These are phyloP conservation scores for Drosophila nannoptera DNA, from an alignment of 1,140 invertebrate species.

Conservation along the genomic window DNA sequence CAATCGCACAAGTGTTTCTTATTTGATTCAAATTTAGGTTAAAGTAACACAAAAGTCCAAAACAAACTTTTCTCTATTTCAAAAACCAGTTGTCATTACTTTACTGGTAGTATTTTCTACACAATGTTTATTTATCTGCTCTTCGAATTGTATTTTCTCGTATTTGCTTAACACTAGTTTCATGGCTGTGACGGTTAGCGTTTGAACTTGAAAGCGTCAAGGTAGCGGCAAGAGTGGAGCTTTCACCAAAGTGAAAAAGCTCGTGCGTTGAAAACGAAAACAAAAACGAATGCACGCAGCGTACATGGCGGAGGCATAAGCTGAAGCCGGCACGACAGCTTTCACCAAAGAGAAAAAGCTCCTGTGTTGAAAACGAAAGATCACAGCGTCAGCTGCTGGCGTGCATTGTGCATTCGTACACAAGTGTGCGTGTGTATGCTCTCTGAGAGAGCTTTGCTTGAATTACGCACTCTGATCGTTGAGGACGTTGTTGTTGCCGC, in stretches of 20 bases:
- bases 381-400: too few species aligned
- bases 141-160: constrained; percentile 21
- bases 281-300: not conserved
- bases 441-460: not conserved
- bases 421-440: not conserved
- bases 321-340: not conserved
- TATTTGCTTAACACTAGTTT: constrained; percentile 70
- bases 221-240: constrained; percentile 7
- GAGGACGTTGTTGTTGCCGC: not conserved
- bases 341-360: not conserved
- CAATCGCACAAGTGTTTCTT: constrained; percentile 38
- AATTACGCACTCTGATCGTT: not conserved
- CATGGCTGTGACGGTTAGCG: constrained; percentile 62
- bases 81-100: constrained; percentile 64
- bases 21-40: constrained; percentile 69
- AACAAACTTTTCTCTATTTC: constrained; percentile 24
- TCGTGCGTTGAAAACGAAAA: not conserved
- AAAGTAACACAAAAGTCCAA: constrained; percentile 27
- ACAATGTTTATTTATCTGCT: constrained; percentile 36
- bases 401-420: too few species aligned
- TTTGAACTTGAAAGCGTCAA: constrained; percentile 53
- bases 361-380: too few species aligned
- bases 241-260: constrained; percentile 9
- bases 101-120: constrained; percentile 18
- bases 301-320: not conserved